Conservation (phyloP, 2,797 vertebrate genomes). For the Nyctibius grandis region DNA sequence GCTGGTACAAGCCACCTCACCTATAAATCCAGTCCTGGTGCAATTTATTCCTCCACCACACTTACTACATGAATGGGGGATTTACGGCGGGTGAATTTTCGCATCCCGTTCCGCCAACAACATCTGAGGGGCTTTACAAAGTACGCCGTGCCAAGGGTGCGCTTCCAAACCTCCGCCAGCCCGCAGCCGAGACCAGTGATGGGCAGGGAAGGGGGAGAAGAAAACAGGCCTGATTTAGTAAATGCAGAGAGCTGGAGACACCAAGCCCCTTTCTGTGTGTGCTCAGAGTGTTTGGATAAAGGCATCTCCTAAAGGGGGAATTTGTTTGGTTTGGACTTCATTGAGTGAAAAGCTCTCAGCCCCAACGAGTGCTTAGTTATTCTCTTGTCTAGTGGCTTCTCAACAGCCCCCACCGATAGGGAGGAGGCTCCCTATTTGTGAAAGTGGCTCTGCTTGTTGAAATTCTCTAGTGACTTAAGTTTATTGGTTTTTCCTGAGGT, state of each 20-base stretch:
- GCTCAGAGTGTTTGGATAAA: conserved; percentile 44
- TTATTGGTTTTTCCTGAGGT: conserved; percentile 67
- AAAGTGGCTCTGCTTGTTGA: conserved; percentile 51
- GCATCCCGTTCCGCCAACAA: neutral
- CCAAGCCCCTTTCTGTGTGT: neutral
- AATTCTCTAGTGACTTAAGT: conserved; percentile 63
- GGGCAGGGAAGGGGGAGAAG: neutral
- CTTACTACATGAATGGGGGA: neutral
- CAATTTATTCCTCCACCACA: neutral
- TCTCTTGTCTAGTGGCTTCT: conserved; percentile 68
- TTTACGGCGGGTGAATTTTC: neutral
- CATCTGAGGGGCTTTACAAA: neutral
- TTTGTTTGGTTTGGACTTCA: conserved; percentile 71
- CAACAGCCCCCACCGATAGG: neutral
- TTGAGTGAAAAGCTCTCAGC: conserved; percentile 69
- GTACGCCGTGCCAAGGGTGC: fast-evolving
- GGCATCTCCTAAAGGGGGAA: neutral
- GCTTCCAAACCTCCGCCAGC: neutral
- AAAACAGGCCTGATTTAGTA: neutral
- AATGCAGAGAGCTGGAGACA: neutral
- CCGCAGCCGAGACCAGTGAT: fast-evolving
- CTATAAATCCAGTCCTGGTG: conserved; percentile 8
- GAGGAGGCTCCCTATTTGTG: conserved; percentile 36
- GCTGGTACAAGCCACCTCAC: conserved; percentile 13
- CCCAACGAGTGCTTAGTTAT: conserved; percentile 49